Evolutionary conservation across 1,140 invertebrate genomes (phyloP), one percentile per base, ranked within the genome.

Genomic region (Euwallacea similis): DNA sequence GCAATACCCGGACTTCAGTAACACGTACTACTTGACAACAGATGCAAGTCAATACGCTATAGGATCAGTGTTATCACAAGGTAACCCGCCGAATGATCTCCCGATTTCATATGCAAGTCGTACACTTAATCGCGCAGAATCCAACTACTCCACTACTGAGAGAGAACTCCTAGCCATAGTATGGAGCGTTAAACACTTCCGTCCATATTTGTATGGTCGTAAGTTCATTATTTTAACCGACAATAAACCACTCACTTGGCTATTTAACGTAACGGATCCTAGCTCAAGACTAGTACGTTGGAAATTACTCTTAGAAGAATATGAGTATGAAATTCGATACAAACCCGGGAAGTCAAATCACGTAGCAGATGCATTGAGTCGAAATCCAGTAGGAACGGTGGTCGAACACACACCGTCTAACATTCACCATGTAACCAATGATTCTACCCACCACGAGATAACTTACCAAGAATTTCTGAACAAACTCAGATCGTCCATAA

Each of bases 271-370:
- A 0, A 85, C 81, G 75, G 81, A 85, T 64, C 80, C 81, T 8
- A 76, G 72, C 0, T 79, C 76, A 42, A 67, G 81, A 69, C 69
- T 87, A 10, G 76, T 81, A 2, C 74, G 83, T 67, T 87, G 84
- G 84, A 47, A 79, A 53, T 63, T 81, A 21, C 55, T 71, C 66
- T 55, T 82, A 11, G 58, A 71, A 11, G 81, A 84, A 66, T 86
- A 82, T 74, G 76, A 84, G 42, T 84, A 81, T 74, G 66, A 81
- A 59, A 81, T 87, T 6, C 64, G 74, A 10, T 82, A 83, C 64
- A 82, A 80, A 74, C 73, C 75, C 7, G 82, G 81, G 3, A 80
- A 76, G 75, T 56, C 66, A 7, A 84, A 83, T 66, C 62, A 46
- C 2, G 80, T 79, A 13, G 81, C 82, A 8, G 83, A 83, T 65